These are phyloP conservation scores for Leptinotarsa haldemani DNA, from an alignment of 2,888 invertebrate species.

Conservation along the genomic window DNA sequence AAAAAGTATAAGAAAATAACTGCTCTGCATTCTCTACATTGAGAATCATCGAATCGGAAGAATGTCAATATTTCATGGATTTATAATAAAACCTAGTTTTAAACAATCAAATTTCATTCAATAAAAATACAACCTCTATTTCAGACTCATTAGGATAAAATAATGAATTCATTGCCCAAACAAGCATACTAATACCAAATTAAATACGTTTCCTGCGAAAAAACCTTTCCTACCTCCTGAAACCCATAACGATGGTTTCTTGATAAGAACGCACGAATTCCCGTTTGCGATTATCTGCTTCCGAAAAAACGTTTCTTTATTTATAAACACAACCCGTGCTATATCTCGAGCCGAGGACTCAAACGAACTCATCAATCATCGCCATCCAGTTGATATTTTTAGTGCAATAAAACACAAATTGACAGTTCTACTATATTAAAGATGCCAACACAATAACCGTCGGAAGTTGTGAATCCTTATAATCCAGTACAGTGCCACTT, in stretches of 20 bases:
- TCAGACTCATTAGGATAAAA: no score
- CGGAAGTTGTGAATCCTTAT: conserved; percentile 9
- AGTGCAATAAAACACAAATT: conserved; percentile 25
- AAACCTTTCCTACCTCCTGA: background rate
- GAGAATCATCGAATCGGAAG: no score
- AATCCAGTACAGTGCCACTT: conserved; percentile 9
- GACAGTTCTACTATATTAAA: conserved; percentile 18
- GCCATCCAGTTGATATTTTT: conserved; percentile 21
- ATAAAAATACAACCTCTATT: no score
- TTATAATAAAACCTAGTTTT: no score
- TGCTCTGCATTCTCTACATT: no score
- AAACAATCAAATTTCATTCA: no score
- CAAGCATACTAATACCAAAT: no score
- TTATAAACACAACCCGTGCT: conserved; percentile 26
- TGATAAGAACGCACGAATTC: background rate
- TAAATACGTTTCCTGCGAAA: background rate
- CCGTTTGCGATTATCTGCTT: conserved; percentile 6
- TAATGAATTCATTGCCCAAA: no score
- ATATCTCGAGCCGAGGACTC: conserved; percentile 6
- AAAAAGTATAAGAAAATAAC: no score
- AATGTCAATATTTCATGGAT: no score
- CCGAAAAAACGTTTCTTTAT: conserved; percentile 15
- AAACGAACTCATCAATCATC: conserved; percentile 23
- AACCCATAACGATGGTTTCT: background rate
- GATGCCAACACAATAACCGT: conserved; percentile 5